These are phyloP conservation scores for Volucella inanis DNA, from an alignment of 2,888 invertebrate species.

Conservation along the genomic window DNA sequence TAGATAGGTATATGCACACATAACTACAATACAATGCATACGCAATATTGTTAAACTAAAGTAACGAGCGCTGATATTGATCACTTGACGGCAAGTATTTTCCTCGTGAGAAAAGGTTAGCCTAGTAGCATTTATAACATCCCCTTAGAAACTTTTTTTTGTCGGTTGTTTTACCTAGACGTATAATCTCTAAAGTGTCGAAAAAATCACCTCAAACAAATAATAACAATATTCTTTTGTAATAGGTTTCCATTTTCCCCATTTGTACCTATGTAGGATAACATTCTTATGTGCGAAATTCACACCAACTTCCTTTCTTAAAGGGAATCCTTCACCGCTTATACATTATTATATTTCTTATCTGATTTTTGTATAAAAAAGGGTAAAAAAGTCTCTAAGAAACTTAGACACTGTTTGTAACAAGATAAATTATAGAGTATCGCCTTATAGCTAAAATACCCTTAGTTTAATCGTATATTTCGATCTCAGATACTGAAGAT, in stretches of 20 bases:
- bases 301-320: slow-evolving; percentile 33
- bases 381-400: slow-evolving; percentile 19
- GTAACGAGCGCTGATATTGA: too few relatives aligned
- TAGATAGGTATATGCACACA: slow-evolving; percentile 44
- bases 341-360: slow-evolving; percentile 30
- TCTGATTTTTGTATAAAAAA: slow-evolving; percentile 46
- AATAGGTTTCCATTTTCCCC: background rate
- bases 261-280: background rate
- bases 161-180: slow-evolving; percentile 40
- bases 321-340: slow-evolving; percentile 18
- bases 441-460: slow-evolving; percentile 35
- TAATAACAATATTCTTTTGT: slow-evolving; percentile 52
- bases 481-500: slow-evolving; percentile 48
- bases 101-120: slow-evolving; percentile 51
- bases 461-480: slow-evolving; percentile 27
- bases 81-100: background rate
- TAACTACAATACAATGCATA: too few relatives aligned
- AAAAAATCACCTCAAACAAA: slow-evolving; percentile 66
- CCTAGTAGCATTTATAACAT: slow-evolving; percentile 21
- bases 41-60: too few relatives aligned
- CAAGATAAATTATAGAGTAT: slow-evolving; percentile 51
- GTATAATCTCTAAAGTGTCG: slow-evolving; percentile 59
- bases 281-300: slow-evolving; percentile 47
- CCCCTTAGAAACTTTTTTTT: slow-evolving; percentile 41
- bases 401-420: slow-evolving; percentile 26